Conservation (phyloP, 1,140 invertebrate genomes). For the Drosophila elegans region DNA sequence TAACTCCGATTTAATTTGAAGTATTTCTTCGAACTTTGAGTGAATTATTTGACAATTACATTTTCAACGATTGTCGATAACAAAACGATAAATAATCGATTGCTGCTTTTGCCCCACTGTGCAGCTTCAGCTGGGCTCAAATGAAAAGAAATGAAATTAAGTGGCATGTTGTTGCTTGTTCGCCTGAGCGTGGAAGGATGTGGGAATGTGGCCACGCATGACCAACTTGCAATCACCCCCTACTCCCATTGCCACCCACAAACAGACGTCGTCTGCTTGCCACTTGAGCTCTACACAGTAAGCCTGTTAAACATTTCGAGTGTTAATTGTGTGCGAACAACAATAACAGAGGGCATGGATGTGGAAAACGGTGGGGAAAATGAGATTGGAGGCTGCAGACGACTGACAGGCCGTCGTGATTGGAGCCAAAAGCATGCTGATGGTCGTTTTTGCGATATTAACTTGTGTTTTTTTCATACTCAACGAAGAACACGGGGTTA, state of each 20-base stretch:
- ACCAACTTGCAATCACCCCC: constrained; percentile 40
- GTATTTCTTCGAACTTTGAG: too few species aligned
- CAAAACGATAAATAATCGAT: not conserved
- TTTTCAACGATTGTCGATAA: too few species aligned
- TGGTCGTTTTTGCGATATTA: constrained; percentile 13
- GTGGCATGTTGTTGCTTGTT: constrained; percentile 65
- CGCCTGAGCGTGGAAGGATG: constrained; percentile 14
- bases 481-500: not conserved
- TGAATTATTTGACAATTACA: too few species aligned
- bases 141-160: constrained; percentile 78
- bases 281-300: constrained; percentile 55
- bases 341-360: constrained; percentile 49
- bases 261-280: constrained; percentile 5
- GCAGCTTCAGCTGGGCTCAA: constrained; percentile 31
- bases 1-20: too few species aligned
- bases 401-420: constrained; percentile 11
- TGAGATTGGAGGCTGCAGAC: constrained; percentile 5
- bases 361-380: not conserved
- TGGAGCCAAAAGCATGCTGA: constrained; percentile 8
- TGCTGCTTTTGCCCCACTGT: constrained; percentile 36
- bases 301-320: constrained; percentile 72
- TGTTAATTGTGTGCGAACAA: constrained; percentile 77
- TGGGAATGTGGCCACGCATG: constrained; percentile 42
- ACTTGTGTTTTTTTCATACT: not conserved
- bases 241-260: not conserved